These are phyloP conservation scores for Podarcis siculus DNA, from an alignment of 2,797 vertebrate species.

Conservation along the genomic window DNA sequence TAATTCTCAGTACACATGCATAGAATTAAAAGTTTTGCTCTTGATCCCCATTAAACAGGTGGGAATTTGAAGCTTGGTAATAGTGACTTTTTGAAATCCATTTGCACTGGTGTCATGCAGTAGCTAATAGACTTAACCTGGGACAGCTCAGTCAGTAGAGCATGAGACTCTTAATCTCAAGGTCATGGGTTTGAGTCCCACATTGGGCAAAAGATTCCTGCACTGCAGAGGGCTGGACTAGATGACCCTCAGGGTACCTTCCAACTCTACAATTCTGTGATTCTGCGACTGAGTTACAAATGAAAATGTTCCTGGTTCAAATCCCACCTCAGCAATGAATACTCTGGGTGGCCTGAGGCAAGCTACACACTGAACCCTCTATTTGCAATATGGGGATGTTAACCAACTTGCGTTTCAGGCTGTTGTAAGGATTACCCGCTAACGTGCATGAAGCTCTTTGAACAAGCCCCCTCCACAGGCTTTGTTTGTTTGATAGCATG, in stretches of 20 bases:
- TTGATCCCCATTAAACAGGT: background rate
- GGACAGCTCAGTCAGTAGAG: too few species aligned
- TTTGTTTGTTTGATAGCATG: background rate
- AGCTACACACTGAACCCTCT: background rate
- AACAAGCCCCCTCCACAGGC: background rate
- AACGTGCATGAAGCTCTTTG: background rate
- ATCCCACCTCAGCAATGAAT: background rate
- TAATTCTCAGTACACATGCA: background rate
- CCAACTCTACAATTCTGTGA: too few species aligned
- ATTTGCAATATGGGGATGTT: background rate
- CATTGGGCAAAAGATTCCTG: too few species aligned
- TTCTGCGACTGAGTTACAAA: background rate
- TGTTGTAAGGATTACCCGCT: background rate
- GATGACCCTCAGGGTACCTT: too few species aligned
- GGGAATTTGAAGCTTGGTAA: background rate
- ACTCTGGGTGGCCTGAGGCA: background rate
- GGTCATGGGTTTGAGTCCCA: too few species aligned
- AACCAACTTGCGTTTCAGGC: background rate
- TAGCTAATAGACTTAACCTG: background rate
- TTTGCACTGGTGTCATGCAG: background rate
- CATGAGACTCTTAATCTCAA: too few species aligned
- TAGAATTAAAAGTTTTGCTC: background rate
- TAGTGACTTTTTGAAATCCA: background rate
- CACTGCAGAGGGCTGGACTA: too few species aligned
- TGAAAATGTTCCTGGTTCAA: background rate